These are phyloP conservation scores for Mareca strepera DNA, from an alignment of 2,797 vertebrate genomes.

Conservation along the genomic window DNA sequence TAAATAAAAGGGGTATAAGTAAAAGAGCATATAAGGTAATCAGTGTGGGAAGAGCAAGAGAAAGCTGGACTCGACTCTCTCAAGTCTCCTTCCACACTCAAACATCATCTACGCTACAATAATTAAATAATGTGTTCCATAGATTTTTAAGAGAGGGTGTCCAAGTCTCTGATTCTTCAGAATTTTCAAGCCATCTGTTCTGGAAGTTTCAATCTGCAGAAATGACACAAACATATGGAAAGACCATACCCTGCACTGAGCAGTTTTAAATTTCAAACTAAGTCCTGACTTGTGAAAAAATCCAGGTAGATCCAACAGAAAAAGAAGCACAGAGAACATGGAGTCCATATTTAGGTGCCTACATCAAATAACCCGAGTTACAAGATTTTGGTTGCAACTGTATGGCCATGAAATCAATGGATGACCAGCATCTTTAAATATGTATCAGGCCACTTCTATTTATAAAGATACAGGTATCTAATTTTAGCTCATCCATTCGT, in stretches of 20 bases:
- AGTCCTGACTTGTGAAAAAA: neutral
- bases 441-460: neutral
- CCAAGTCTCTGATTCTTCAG: slow-evolving; percentile 50
- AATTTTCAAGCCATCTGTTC: slow-evolving; percentile 59
- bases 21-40: slow-evolving; percentile 34
- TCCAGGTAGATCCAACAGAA: slow-evolving; percentile 25
- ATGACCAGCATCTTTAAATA: neutral
- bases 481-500: neutral
- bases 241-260: neutral
- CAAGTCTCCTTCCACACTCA: neutral
- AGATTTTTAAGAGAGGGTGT: slow-evolving; percentile 18
- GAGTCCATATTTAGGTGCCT: neutral
- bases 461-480: neutral
- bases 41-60: neutral
- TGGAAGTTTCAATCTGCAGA: slow-evolving; percentile 56
- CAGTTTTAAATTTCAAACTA: slow-evolving; percentile 30
- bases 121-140: slow-evolving; percentile 12
- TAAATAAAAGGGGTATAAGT: neutral
- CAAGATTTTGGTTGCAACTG: neutral
- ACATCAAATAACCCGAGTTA: neutral
- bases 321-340: neutral
- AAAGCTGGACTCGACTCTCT: neutral
- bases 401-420: neutral
- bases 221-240: slow-evolving; percentile 56
- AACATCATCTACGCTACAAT: neutral